Conservation (phyloP, 2,113 vertebrate genomes). For the Chionis minor region DNA sequence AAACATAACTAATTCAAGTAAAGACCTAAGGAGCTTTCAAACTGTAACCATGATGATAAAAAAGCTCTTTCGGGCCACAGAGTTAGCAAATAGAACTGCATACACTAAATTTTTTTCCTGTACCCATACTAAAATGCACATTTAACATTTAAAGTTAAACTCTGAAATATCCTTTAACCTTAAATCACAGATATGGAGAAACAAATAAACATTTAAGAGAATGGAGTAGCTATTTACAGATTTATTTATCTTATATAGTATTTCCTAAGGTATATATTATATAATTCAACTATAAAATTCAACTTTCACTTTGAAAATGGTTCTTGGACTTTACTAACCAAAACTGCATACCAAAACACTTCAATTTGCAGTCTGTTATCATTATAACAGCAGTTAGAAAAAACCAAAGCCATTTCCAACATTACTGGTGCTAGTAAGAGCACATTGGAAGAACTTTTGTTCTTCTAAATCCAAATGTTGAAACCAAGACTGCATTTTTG, state of each 20-base stretch:
- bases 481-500: background rate
- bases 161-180: background rate
- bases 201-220: background rate
- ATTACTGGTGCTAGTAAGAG: background rate
- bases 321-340: background rate
- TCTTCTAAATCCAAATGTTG: background rate
- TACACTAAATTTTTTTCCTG: background rate
- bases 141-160: background rate
- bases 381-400: background rate
- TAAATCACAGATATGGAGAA: background rate
- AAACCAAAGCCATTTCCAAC: background rate
- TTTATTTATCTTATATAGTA: background rate
- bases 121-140: background rate
- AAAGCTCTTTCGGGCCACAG: background rate
- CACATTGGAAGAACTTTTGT: background rate
- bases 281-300: background rate
- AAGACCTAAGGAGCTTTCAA: background rate
- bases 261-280: background rate
- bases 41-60: background rate
- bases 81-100: background rate
- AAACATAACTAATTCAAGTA: background rate
- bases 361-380: background rate
- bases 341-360: background rate
- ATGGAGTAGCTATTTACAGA: background rate
- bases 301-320: background rate